Conservation (phyloP, 2,888 invertebrate genomes). For the Chrysina gloriosa region DNA sequence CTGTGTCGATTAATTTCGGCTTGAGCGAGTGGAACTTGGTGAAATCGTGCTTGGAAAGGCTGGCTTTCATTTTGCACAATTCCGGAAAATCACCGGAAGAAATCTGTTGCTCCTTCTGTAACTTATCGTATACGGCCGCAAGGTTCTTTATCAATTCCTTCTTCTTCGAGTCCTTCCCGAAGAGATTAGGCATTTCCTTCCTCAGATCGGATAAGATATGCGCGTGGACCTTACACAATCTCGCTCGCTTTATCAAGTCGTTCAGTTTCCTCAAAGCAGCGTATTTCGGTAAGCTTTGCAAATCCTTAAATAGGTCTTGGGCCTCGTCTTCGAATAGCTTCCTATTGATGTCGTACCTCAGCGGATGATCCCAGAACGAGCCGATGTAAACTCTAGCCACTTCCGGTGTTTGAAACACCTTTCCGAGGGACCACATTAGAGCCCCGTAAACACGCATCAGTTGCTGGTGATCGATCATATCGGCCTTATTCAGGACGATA, state of each 20-base stretch:
- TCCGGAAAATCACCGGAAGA: constrained; percentile 98
- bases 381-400: constrained; percentile 99
- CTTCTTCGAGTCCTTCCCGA: constrained; percentile 96
- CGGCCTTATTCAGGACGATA: constrained; percentile 98
- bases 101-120: constrained; percentile 93
- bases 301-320: constrained; percentile 92
- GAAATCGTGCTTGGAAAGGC: constrained; percentile 88
- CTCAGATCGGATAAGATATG: constrained; percentile 94
- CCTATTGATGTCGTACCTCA: constrained; percentile 93
- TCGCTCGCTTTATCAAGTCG: constrained; percentile 96
- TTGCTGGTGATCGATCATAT: constrained; percentile 99
- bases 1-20: constrained; percentile 88
- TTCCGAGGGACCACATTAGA: constrained; percentile 99
- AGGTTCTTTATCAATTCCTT: constrained; percentile 95
- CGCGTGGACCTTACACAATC: constrained; percentile 97
- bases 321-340: constrained; percentile 94
- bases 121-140: constrained; percentile 85
- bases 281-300: constrained; percentile 94
- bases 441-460: constrained; percentile 99
- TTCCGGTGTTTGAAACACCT: constrained; percentile 97
- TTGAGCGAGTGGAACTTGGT: constrained; percentile 92
- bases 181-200: constrained; percentile 96
- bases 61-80: constrained; percentile 92
- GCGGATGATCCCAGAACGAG: constrained; percentile 98
- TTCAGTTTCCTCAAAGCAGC: constrained; percentile 97